phyloP scores from a whole-genome alignment of 2,888 invertebrate species.

The Anticlea derivata region DNA sequence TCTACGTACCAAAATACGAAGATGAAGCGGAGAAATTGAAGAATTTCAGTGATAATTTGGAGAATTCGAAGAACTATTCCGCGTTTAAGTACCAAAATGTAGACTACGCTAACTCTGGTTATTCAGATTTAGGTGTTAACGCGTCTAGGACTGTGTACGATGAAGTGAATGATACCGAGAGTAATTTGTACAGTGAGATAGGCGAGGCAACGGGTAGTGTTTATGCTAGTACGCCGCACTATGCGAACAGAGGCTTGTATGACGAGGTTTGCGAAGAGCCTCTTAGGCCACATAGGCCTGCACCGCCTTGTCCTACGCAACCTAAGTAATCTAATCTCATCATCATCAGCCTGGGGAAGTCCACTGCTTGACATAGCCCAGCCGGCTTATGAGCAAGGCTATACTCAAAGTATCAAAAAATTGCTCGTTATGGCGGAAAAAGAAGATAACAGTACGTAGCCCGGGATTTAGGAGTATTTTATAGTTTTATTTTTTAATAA shows the following conservation, averaged over 20 bases:
- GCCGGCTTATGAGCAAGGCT: no score
- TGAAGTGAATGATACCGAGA: conserved; percentile 67
- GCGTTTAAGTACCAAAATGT: conserved; percentile 71
- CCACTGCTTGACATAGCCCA: no score
- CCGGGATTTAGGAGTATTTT: no score
- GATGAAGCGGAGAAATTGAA: conserved; percentile 66
- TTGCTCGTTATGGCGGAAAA: no score
- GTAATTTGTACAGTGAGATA: conserved; percentile 72
- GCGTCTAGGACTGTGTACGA: conserved; percentile 60
- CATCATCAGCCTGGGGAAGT: no score
- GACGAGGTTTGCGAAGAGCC: conserved; percentile 72
- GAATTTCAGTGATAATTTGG: conserved; percentile 68
- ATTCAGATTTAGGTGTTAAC: conserved; percentile 44
- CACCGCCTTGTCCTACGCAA: conserved; percentile 79
- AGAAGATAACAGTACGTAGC: no score
- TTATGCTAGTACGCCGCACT: conserved; percentile 46
- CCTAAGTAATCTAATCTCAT: not conserved
- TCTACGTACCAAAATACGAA: conserved; percentile 70
- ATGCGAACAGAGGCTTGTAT: conserved; percentile 60
- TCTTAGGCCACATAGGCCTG: conserved; percentile 85
- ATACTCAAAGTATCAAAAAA: no score
- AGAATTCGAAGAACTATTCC: conserved; percentile 75
- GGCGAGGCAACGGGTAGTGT: conserved; percentile 44
- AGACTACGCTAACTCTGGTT: conserved; percentile 54
- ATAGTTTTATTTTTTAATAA: no score